Percentiles rank a stretch among this genome's conserved stretches.
Evolutionary conservation across 2,888 invertebrate species (phyloP).

Genomic region (Chalcosyrphus nemorum): DNA sequence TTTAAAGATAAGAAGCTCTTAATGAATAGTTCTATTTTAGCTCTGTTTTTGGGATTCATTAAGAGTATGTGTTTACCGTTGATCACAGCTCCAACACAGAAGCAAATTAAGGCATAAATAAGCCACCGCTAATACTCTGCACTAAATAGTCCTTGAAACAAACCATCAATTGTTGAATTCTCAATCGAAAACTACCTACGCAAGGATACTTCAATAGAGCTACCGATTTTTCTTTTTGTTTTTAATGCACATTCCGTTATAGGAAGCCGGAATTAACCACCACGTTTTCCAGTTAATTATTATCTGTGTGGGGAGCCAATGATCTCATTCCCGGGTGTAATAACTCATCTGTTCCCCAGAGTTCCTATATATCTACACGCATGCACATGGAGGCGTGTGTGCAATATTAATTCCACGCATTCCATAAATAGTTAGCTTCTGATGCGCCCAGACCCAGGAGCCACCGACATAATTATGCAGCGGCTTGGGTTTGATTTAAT

Average conservation of each 20-base stretch:
- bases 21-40: no score
- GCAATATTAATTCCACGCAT: constrained; percentile 71
- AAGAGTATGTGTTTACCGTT: no score
- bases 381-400: neutral
- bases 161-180: neutral
- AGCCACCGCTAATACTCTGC: no score
- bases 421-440: constrained; percentile 69
- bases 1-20: no score
- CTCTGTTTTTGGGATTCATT: no score
- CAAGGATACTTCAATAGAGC: neutral
- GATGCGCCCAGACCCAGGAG: constrained; percentile 56
- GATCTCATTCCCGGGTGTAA: constrained; percentile 32
- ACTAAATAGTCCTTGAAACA: no score
- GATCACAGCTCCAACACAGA: no score
- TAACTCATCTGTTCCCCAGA: constrained; percentile 53
- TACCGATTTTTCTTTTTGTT: neutral
- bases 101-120: no score
- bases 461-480: constrained; percentile 72
- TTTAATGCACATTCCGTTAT: neutral
- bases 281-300: constrained; percentile 68
- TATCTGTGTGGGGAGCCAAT: constrained; percentile 62
- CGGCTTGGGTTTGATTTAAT: constrained; percentile 73
- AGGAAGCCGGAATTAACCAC: constrained; percentile 53
- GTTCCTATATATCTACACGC: neutral
- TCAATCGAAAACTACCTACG: neutral